Base-by-base conservation (phyloP, 2,113 vertebrate genomes). In the Misgurnus mizolepis region DNA sequence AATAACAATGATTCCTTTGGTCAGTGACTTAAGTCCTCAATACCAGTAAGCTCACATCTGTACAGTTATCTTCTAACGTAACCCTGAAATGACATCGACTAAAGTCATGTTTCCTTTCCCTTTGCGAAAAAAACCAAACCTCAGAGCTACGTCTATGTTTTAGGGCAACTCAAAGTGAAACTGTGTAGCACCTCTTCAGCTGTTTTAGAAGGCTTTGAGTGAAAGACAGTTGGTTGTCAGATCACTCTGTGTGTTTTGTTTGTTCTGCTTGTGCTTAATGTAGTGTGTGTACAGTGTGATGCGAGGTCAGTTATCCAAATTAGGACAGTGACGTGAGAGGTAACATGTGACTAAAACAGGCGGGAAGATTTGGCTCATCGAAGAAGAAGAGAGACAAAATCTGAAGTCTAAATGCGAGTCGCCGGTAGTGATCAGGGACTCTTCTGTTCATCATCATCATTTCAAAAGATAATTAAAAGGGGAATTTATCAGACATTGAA, bases 291-390 rank as follows among this genome's bases (percentile, higher is more conserved):
- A 34, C 22, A 58, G 71, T 60, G 47, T 64, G 43, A 50, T 39
- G 34, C 56, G 8, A 17, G 10, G 62, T 66, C 76, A 56, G 62
- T 64, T 68, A 76, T 41, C 80, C 61, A 84, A 80, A 78, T 81
- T 15, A 75, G 50, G 34, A 67, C 17, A 67, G 58, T 82, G 83
- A 79, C 62, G 14, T n/a, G 34, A n/a, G 8, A 49, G 73, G 60
- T 6, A 49, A 64, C 73, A 75, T 62, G 58, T 75, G 73, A 64
- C 73, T 62, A 62, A 34, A 75, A 75, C 39, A 45, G 62, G 65
- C 41, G 39, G 75, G 82, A 77, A 60, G 27, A 66, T 17, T 7
- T 2, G 58, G 41, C 39, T 74, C 18, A 50, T 34, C 18, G 27
- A 22, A 58, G 60, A 67, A 80, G 47, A 34, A 11, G 55, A 66